A percentile compares a stretch with the other conserved stretches of the same genome.
Evolutionary conservation across 2,888 invertebrate genomes (phyloP).

Genomic region (Ceraclea dissimilis): DNA sequence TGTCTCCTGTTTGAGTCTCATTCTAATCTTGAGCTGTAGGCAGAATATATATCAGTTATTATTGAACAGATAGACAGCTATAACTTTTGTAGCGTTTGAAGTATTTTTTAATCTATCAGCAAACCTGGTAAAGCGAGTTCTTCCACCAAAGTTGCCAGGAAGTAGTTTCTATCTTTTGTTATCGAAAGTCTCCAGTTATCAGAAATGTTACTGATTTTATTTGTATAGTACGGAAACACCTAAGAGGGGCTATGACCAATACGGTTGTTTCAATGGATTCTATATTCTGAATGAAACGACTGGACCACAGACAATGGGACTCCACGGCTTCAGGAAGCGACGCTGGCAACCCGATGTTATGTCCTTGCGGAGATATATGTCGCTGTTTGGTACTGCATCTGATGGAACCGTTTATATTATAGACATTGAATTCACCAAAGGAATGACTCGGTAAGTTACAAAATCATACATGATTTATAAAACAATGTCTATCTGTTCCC

Average conservation of each 20-base stretch:
- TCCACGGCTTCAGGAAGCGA: slow-evolving; percentile 46
- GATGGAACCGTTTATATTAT: slow-evolving; percentile 54
- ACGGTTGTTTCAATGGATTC: slow-evolving; percentile 54
- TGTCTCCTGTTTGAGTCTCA: too few species aligned
- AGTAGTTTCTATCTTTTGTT: too few species aligned
- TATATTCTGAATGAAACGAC: slow-evolving; percentile 41
- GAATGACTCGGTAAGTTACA: slow-evolving; percentile 55
- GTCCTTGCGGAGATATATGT: slow-evolving; percentile 32
- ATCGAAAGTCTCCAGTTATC: too few species aligned
- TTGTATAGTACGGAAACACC: slow-evolving; percentile 39
- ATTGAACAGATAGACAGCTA: too few species aligned
- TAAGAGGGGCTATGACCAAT: slow-evolving; percentile 53
- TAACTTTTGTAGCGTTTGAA: too few species aligned
- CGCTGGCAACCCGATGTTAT: slow-evolving; percentile 36
- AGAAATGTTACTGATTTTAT: too few species aligned
- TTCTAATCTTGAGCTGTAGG: too few species aligned
- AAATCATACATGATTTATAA: slow-evolving; percentile 14
- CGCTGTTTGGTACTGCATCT: slow-evolving; percentile 37
- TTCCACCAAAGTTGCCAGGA: too few species aligned
- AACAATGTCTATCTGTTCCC: not conserved
- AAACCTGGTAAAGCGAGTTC: too few species aligned
- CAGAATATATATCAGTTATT: too few species aligned
- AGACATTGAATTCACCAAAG: slow-evolving; percentile 42
- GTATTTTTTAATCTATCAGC: too few species aligned
- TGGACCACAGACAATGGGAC: slow-evolving; percentile 38